Evolutionary conservation across 2,888 invertebrate genomes (phyloP).

Genomic region (Andrena flavipes): DNA sequence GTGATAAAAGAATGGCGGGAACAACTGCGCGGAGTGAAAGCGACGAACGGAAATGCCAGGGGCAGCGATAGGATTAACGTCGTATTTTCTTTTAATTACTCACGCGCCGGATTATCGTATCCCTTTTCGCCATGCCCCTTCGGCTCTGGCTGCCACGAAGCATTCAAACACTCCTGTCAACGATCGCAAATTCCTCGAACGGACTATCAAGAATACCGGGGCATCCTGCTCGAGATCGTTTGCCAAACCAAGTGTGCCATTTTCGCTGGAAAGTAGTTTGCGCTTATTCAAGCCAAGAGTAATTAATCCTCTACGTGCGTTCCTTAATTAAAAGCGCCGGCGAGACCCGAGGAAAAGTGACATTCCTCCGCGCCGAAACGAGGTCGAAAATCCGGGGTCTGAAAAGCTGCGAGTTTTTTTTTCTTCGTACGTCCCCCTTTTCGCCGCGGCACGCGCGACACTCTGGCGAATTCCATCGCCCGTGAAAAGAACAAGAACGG

Average conservation of each 20-base stretch:
- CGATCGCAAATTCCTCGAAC: no score
- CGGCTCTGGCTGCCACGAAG: background rate
- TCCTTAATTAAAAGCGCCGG: conserved; percentile 22
- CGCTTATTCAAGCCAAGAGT: conserved; percentile 3
- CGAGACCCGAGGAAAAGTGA: background rate
- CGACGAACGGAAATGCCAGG: conserved; percentile 28
- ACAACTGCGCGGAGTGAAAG: conserved; percentile 23
- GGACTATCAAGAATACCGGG: background rate
- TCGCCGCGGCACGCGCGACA: background rate
- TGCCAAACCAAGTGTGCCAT: background rate
- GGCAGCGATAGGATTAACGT: conserved; percentile 32
- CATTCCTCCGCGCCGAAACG: background rate
- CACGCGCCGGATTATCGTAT: background rate
- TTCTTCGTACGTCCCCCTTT: background rate
- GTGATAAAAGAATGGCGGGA: conserved; percentile 48
- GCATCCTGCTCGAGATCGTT: background rate
- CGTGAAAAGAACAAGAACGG: conserved; percentile 31
- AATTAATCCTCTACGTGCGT: conserved; percentile 27
- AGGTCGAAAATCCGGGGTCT: background rate
- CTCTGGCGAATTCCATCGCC: conserved; percentile 11
- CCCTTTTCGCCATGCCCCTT: background rate
- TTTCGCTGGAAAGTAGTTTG: conserved; percentile 1
- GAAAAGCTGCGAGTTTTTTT: conserved; percentile 3
- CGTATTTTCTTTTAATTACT: conserved; percentile 38
- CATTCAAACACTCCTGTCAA: background rate